phyloP scores from a whole-genome alignment of 2,888 invertebrate species.

The Drosophila anomalipes region DNA sequence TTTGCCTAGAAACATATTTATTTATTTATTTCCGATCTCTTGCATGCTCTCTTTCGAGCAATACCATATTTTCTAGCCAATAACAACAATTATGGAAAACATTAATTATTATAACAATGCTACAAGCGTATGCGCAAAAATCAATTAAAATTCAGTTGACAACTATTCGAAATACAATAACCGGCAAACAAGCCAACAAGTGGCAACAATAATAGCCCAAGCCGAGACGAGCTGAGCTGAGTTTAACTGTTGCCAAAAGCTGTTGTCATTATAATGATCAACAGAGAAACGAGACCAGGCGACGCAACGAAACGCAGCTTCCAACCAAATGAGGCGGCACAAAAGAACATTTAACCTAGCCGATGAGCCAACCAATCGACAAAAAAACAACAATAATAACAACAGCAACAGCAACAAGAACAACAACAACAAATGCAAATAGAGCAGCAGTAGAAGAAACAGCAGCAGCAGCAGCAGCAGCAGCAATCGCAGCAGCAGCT shows the following conservation, averaged over 20 bases:
- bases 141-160: conserved; percentile 54
- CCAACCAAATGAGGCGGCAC: conserved; percentile 48
- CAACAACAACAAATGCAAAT: conserved; percentile 6
- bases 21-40: conserved; percentile 6
- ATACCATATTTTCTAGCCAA: conserved; percentile 39
- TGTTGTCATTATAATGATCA: conserved; percentile 56
- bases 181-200: conserved; percentile 43
- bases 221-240: neutral
- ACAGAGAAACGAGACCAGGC: conserved; percentile 60
- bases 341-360: conserved; percentile 68
- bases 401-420: neutral
- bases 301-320: conserved; percentile 45
- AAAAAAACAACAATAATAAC: neutral
- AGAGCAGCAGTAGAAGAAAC: conserved; percentile 7
- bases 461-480: neutral
- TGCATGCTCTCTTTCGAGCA: conserved; percentile 31
- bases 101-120: conserved; percentile 61
- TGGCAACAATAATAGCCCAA: conserved; percentile 19
- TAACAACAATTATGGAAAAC: conserved; percentile 55
- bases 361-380: conserved; percentile 38
- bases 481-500: neutral
- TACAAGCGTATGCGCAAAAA: conserved; percentile 39
- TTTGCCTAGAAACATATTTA: neutral
- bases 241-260: conserved; percentile 20
- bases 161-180: conserved; percentile 46